phyloP scores from a whole-genome alignment of 2,113 vertebrate genomes.

The Takifugu flavidus region DNA sequence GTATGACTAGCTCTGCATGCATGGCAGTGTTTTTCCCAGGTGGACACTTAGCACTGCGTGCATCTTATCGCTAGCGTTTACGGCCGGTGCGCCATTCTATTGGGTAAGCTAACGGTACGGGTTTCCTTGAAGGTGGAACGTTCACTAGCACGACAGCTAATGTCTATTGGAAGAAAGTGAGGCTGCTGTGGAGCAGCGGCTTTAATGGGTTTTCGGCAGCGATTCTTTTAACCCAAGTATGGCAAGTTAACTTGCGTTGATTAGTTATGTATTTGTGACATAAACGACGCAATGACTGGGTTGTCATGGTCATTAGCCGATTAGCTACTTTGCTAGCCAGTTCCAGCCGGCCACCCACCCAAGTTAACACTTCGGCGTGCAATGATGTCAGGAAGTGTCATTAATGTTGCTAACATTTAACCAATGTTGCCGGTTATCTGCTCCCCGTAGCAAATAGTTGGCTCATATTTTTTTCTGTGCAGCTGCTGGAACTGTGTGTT shows the following conservation, averaged over 20 bases:
- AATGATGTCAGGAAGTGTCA: conserved; percentile 1
- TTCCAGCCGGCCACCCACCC: conserved; percentile 32
- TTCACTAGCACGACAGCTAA: conserved; percentile 44
- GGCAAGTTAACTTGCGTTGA: neutral
- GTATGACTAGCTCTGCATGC: conserved; percentile 32
- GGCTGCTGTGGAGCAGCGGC: neutral
- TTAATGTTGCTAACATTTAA: conserved; percentile 12
- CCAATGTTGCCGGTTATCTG: conserved; percentile 3
- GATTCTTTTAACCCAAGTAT: neutral
- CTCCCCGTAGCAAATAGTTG: neutral
- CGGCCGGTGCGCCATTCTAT: conserved; percentile 30
- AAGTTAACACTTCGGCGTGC: conserved; percentile 39
- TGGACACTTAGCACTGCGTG: conserved; percentile 2
- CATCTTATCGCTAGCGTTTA: conserved; percentile 23
- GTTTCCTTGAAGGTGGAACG: conserved; percentile 33
- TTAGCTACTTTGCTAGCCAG: conserved; percentile 50
- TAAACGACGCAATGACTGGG: neutral
- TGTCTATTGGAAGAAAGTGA: conserved; percentile 21
- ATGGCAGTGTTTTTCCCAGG: conserved; percentile 24
- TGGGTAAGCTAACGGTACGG: conserved; percentile 31
- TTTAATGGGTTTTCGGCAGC: neutral
- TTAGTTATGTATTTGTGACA: neutral
- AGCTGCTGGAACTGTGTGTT: conserved; percentile 43
- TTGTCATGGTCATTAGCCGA: conserved; percentile 32
- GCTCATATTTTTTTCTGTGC: conserved; percentile 31